These are phyloP conservation scores for Bellardia bayeri DNA, from an alignment of 2,888 invertebrate species.

Conservation along the genomic window DNA sequence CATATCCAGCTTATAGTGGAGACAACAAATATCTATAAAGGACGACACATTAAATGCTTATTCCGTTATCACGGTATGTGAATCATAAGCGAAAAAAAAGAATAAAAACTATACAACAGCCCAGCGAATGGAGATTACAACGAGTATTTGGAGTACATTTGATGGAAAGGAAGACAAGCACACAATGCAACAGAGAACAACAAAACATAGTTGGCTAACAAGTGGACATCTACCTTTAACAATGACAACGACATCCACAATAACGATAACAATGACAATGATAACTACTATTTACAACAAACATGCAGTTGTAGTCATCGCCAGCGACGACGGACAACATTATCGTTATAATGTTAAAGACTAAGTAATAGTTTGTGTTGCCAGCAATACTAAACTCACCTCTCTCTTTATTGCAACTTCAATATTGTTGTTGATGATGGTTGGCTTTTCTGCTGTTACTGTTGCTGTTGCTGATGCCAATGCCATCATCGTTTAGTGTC, in stretches of 20 bases:
- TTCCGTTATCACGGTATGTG: conserved; percentile 49
- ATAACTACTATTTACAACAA: conserved; percentile 7
- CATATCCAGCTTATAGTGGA: conserved; percentile 6
- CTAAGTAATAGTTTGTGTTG: conserved; percentile 47
- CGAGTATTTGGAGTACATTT: conserved; percentile 33
- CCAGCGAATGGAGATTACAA: conserved; percentile 35
- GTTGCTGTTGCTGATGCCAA: not conserved
- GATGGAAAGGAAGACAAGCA: conserved; percentile 48
- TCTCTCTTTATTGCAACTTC: conserved; percentile 10
- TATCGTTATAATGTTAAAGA: conserved; percentile 55
- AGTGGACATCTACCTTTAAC: conserved; percentile 49
- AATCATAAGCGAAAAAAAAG: conserved; percentile 30
- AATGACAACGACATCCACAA: conserved; percentile 3
- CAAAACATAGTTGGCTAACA: conserved; percentile 27
- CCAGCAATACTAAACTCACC: not conserved
- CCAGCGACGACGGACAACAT: conserved; percentile 1
- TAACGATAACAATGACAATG: conserved; percentile 13
- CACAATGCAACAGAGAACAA: not conserved
- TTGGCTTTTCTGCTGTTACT: not conserved
- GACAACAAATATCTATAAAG: conserved; percentile 33
- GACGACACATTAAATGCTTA: conserved; percentile 59
- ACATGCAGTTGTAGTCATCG: conserved; percentile 3
- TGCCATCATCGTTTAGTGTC: conserved; percentile 47
- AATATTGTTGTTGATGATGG: conserved; percentile 21
- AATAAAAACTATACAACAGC: not conserved